Evolutionary conservation across 2,113 vertebrate species (phyloP).

Genomic region (Chloroceryle aenea): DNA sequence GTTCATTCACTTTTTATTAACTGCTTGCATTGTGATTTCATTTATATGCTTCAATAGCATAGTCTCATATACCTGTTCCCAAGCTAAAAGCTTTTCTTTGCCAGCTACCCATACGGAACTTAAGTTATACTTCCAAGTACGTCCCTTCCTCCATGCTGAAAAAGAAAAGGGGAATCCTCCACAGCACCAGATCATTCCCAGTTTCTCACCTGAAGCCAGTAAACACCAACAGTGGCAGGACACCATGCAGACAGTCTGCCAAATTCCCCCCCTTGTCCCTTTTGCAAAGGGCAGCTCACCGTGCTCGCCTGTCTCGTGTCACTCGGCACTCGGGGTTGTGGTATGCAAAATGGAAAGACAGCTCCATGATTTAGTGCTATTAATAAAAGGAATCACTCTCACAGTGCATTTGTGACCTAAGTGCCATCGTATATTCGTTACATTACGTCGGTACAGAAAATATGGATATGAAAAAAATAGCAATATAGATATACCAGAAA

Average conservation of each 20-base stretch:
- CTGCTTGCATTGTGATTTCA: not conserved
- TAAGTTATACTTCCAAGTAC: not conserved
- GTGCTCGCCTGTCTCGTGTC: not conserved
- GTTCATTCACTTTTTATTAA: not conserved
- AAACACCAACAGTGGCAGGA: not conserved
- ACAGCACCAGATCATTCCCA: not conserved
- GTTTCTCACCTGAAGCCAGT: not conserved
- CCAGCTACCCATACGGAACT: not conserved
- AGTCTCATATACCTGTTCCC: not conserved
- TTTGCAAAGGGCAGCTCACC: not conserved
- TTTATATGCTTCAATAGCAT: not conserved
- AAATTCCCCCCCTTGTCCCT: not conserved
- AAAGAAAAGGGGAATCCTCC: conserved; percentile 24
- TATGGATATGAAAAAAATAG: not conserved
- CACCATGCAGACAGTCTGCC: not conserved
- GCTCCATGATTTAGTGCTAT: not conserved
- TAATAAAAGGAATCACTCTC: conserved; percentile 21
- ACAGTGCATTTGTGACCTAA: not conserved
- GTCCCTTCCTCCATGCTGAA: not conserved
- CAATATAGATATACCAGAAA: not conserved
- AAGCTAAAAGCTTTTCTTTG: not conserved
- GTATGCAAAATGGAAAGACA: not conserved
- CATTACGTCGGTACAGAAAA: not conserved
- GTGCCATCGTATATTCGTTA: fast-evolving
- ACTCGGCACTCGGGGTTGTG: not conserved